These are phyloP conservation scores for Agriotes lineatus DNA, from an alignment of 2,888 invertebrate genomes.

Conservation along the genomic window DNA sequence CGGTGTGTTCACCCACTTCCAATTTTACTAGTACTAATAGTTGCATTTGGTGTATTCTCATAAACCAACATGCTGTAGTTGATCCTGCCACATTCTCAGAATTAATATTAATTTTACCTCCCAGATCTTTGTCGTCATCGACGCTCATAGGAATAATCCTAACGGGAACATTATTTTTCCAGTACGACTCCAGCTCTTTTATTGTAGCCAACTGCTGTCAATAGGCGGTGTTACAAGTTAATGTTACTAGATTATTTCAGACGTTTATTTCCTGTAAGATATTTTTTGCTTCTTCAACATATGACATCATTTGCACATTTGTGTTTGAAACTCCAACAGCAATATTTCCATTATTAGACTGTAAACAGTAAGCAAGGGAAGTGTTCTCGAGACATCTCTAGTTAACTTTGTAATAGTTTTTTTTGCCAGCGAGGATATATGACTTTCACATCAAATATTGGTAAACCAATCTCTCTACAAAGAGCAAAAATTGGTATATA, in stretches of 20 bases:
- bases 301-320: background rate
- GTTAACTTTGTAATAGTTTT: background rate
- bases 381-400: background rate
- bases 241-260: background rate
- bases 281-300: background rate
- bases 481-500: background rate
- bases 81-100: too few species aligned
- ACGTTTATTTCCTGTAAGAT: background rate
- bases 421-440: background rate
- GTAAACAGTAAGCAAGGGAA: background rate
- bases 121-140: background rate
- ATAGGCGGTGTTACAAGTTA: background rate
- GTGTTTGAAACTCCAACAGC: background rate
- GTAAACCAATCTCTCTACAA: background rate
- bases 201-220: background rate
- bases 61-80: too few species aligned
- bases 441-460: background rate
- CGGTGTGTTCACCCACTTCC: too few species aligned
- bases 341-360: background rate
- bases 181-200: too few species aligned
- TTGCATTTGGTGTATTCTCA: too few species aligned
- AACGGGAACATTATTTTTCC: too few species aligned
- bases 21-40: too few species aligned
- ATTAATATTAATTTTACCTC: too few species aligned
- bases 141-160: background rate